Evolutionary conservation across 2,113 vertebrate genomes (phyloP).

Genomic region (Limanda limanda): DNA sequence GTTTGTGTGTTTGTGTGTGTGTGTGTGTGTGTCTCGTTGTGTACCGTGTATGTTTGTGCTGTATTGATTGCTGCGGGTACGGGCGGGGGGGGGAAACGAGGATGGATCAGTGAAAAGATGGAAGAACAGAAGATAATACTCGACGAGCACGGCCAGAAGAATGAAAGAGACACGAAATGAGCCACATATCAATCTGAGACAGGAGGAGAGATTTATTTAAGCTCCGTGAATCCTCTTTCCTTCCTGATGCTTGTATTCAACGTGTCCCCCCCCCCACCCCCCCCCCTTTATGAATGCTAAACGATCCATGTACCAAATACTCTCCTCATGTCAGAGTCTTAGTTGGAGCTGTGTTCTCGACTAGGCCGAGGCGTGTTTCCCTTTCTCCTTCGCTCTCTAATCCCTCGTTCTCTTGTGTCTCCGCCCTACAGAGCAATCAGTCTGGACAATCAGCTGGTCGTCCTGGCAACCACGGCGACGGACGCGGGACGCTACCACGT

Average conservation of each 20-base stretch:
- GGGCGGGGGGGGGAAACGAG: conserved; percentile 43
- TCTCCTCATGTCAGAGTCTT: conserved; percentile 45
- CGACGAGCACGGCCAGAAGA: conserved; percentile 40
- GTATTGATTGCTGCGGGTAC: conserved; percentile 44
- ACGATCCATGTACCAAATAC: conserved; percentile 56
- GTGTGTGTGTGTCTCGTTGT: conserved; percentile 1
- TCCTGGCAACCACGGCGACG: conserved; percentile 78
- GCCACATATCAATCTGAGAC: conserved; percentile 70
- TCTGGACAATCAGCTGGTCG: conserved; percentile 90
- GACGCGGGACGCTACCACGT: conserved; percentile 89
- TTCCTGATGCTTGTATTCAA: conserved; percentile 50
- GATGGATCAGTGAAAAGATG: conserved; percentile 54
- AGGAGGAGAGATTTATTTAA: conserved; percentile 73
- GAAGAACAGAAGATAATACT: conserved; percentile 47
- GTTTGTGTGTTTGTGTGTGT: conserved; percentile 1
- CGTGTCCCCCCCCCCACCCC: conserved; percentile 19
- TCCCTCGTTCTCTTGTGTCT: conserved; percentile 12
- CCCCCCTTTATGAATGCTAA: conserved; percentile 46
- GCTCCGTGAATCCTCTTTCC: conserved; percentile 54
- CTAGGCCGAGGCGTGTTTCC: conserved; percentile 1
- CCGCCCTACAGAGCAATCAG: conserved; percentile 86
- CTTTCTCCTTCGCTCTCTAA: conserved; percentile 19
- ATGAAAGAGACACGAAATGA: conserved; percentile 53
- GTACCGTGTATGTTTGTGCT: conserved; percentile 22
- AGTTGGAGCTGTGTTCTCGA: conserved; percentile 23